Base-by-base conservation (phyloP, 2,888 invertebrate species). In the Platycheirus albimanus region DNA sequence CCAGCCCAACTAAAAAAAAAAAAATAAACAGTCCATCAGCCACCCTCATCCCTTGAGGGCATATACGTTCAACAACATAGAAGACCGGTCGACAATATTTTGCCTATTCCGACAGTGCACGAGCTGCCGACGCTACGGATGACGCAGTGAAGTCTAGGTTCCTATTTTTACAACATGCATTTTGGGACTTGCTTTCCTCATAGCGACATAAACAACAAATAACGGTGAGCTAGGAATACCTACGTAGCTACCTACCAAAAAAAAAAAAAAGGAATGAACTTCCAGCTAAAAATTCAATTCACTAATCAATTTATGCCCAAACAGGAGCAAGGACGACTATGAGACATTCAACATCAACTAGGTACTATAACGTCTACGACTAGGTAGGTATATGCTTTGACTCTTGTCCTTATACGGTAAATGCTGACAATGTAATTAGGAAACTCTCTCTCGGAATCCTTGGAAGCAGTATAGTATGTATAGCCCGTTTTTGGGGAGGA, bases 261-360 rank as follows among this genome's bases (percentile, higher is more conserved):
- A 71, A 63, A 58, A 58, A 61, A 24, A 36, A 79, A 72, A 24
- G 24, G 24, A 58, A 41, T 64, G 20, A 76, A 38, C 71, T 56
- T 52, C 17, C 33, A 43, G 61, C 61, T 41, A 67, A 83, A 81
- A 83, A 83, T 69, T 78, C 83, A 78, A 69, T 83, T 74, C 78
- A 64, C 83, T 83, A 83, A 83, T 83, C 83, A 83, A 78, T 83
- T 83, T 83, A 83, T 74, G 78, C 72, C 78, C 83, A 69, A 67
- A 58, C 80, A 56, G 51, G 58, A 71, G 49, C 61, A 38, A 66
- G 30, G 43, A 76, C 41, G 45, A 45, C 58, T 51, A 43, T 11
- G 56, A 70, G 3, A 54, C 8, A 30, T 2, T 2, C 2, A 54
- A 11, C 8, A 56, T 20, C 19, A 56, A 5, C 20, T n/a, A n/a